Percentiles rank a stretch among this genome's conserved stretches.
phyloP scores from a whole-genome alignment of 2,888 invertebrate species.

The Drosophila limbata region DNA sequence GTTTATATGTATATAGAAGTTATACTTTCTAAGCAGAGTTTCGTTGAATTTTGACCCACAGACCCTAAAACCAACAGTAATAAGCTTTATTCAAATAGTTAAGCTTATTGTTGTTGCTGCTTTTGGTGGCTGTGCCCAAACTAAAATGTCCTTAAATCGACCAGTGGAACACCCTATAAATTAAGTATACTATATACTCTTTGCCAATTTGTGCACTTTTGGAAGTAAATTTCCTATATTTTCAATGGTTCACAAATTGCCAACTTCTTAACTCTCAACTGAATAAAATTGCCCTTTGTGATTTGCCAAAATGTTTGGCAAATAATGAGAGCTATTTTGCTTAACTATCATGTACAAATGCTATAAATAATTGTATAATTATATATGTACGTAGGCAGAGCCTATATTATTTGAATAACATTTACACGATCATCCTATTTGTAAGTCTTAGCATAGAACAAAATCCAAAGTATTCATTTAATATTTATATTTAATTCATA shows the following conservation, averaged over 20 bases:
- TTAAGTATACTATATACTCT: conserved; percentile 23
- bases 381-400: conserved; percentile 75
- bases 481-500: conserved; percentile 72
- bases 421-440: conserved; percentile 53
- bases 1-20: conserved; percentile 6
- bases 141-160: conserved; percentile 52
- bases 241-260: conserved; percentile 51
- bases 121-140: conserved; percentile 44
- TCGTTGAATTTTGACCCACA: conserved; percentile 35
- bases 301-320: conserved; percentile 63
- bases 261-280: conserved; percentile 35
- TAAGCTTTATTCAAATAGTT: conserved; percentile 9
- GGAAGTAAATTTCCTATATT: conserved; percentile 35
- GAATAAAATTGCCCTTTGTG: conserved; percentile 50
- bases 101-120: conserved; percentile 40
- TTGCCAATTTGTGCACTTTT: conserved; percentile 58
- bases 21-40: conserved; percentile 26
- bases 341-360: conserved; percentile 72
- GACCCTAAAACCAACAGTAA: conserved; percentile 41
- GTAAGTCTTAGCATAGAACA: conserved; percentile 59
- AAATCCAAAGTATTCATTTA: conserved; percentile 75
- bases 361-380: conserved; percentile 47
- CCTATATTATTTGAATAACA: conserved; percentile 68
- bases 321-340: conserved; percentile 58
- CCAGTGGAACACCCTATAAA: conserved; percentile 59